Conservation (phyloP, 2,888 invertebrate genomes). For the Ennomos erosarius region DNA sequence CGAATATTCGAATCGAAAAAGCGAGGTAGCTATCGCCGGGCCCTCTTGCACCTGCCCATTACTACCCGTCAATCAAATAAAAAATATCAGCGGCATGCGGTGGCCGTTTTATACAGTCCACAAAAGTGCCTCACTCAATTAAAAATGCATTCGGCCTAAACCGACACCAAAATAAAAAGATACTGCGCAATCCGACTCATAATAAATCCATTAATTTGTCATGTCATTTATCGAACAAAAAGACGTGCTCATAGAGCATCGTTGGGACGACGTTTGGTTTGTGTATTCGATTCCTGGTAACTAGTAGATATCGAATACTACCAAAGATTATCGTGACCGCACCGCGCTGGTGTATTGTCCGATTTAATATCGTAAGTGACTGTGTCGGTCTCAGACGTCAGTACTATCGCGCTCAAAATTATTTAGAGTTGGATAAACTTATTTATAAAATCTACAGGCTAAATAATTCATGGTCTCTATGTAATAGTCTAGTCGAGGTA, state of each 20-base stretch:
- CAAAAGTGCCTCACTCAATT: constrained; percentile 85
- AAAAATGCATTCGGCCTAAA: constrained; percentile 85
- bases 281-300: constrained; percentile 66
- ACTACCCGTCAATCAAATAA: constrained; percentile 84
- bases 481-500: too few species aligned
- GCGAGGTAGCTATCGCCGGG: constrained; percentile 78
- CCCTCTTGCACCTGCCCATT: constrained; percentile 82
- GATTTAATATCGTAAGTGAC: constrained; percentile 75
- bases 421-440: background rate
- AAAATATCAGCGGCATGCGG: constrained; percentile 79
- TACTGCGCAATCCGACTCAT: constrained; percentile 75
- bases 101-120: constrained; percentile 83
- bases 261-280: constrained; percentile 49
- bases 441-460: too few species aligned
- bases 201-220: constrained; percentile 85
- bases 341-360: constrained; percentile 63
- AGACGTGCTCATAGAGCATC: constrained; percentile 27
- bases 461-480: too few species aligned
- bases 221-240: constrained; percentile 78
- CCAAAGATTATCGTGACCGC: constrained; percentile 72
- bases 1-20: constrained; percentile 71
- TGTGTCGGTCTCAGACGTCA: constrained; percentile 52
- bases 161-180: constrained; percentile 77
- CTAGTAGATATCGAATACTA: constrained; percentile 67
- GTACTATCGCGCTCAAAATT: constrained; percentile 56